Base-by-base conservation (phyloP, 1,140 invertebrate species). In the Phthorimaea operculella region DNA sequence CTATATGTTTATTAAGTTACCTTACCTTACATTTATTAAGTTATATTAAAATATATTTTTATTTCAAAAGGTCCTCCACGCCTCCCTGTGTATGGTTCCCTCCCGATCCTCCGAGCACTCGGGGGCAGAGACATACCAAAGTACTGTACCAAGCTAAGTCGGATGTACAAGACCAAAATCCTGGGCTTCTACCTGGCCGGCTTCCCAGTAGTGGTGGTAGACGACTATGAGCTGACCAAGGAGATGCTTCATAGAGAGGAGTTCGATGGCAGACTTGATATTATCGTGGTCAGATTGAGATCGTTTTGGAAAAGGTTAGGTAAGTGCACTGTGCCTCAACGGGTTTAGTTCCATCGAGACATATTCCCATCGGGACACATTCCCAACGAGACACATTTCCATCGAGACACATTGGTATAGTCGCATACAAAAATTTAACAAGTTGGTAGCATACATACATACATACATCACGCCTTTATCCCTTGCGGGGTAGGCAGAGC, bases 261-360 rank as follows among this genome's bases (percentile, higher is more conserved):
- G 50, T 79, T 86, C 42, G 75, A 77, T 51, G 83, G 79, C 2
- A 63, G 85, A n/a, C 63, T 79, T 39, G 76, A 83, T 55, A 73
- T 73, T 5, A 68, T 83, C 17, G 18, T 83, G 1, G 66, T 63
- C 15, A 69, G 79, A 33, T 57, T 82, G 12, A 60, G 81, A 48
- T 73, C 71, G 34, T 79, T 67, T 59, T 83, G 80, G 75, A 39
- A 39, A 39, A 39, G 36, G 8, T n/a, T 39, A 3, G 36, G 36
- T 39, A 1, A 39, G 36, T 39, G 10, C 36, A 39, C 6, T 34
- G n/a, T n/a, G n/a, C n/a, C n/a, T n/a, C n/a, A n/a, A n/a, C n/a
- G n/a, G n/a, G n/a, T n/a, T n/a, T n/a, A n/a, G n/a, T n/a, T n/a
- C n/a, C n/a, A n/a, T n/a, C n/a, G n/a, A n/a, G n/a, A n/a, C n/a